Evolutionary conservation across 2,888 invertebrate species (phyloP).

Genomic region (Saturnia japonica): DNA sequence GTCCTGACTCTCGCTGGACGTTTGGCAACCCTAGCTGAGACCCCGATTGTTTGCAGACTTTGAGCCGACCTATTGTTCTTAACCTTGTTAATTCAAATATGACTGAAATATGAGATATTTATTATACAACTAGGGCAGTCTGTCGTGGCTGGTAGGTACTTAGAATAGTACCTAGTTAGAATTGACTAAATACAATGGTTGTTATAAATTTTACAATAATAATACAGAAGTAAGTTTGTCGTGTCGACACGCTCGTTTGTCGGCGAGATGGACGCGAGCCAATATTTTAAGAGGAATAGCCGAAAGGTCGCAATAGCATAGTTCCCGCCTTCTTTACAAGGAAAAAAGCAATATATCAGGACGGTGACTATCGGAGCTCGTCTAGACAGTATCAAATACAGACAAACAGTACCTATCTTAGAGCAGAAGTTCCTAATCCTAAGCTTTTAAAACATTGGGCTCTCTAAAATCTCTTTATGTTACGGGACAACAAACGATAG

Average conservation of each 20-base stretch:
- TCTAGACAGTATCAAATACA: not conserved
- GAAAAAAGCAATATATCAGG: not conserved
- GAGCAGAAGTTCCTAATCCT: no score
- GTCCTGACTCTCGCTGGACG: no score
- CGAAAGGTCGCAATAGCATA: not conserved
- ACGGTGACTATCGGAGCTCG: not conserved
- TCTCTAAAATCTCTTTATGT: no score
- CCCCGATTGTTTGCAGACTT: not conserved
- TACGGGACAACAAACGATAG: no score
- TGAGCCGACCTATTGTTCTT: not conserved
- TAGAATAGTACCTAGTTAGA: not conserved
- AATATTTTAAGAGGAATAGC: not conserved
- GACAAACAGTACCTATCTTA: not conserved
- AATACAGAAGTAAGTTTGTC: slow-evolving; percentile 8
- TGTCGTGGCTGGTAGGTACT: not conserved
- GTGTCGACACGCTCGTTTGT: not conserved
- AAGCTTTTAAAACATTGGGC: no score
- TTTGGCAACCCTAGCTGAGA: not conserved
- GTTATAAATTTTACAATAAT: slow-evolving; percentile 4
- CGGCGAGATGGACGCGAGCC: not conserved
- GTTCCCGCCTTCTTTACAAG: not conserved
- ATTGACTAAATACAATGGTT: not conserved
- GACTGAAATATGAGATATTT: not conserved
- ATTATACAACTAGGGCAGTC: no score
- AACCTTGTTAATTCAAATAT: not conserved